Evolutionary conservation across 2,888 invertebrate genomes (phyloP).

Genomic region (Malthinus seriepunctatus): DNA sequence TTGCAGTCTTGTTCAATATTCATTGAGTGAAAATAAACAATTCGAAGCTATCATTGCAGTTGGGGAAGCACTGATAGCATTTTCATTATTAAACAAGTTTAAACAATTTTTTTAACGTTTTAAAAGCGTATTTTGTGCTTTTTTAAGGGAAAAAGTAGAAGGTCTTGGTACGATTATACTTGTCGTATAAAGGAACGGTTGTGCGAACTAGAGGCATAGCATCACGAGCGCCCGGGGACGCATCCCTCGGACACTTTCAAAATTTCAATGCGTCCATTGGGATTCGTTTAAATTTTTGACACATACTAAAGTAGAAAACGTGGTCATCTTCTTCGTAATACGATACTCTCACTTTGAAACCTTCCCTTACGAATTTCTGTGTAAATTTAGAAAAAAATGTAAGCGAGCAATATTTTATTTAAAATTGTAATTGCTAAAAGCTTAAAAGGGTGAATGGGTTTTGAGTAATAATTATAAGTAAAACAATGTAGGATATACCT

Average conservation of each 20-base stretch:
- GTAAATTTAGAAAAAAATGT: too few species aligned
- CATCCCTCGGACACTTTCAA: conserved; percentile 56
- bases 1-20: too few species aligned
- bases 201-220: conserved; percentile 37
- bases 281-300: conserved; percentile 58
- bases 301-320: conserved; percentile 55
- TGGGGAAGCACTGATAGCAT: too few species aligned
- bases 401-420: not conserved
- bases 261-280: conserved; percentile 54
- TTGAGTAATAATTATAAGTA: conserved; percentile 8
- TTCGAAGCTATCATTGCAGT: too few species aligned
- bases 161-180: conserved; percentile 10
- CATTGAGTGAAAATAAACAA: too few species aligned
- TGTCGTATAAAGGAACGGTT: conserved; percentile 6
- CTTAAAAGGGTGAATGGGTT: not conserved
- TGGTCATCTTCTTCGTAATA: conserved; percentile 51
- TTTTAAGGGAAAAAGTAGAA: not conserved
- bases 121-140: not conserved
- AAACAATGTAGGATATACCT: conserved; percentile 22
- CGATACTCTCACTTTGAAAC: conserved; percentile 38
- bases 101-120: not conserved
- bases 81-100: not conserved
- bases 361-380: too few species aligned
- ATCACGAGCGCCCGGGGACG: conserved; percentile 52
- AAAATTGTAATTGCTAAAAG: not conserved